Conservation (phyloP, 2,113 vertebrate genomes). For the Amazona vittata region DNA sequence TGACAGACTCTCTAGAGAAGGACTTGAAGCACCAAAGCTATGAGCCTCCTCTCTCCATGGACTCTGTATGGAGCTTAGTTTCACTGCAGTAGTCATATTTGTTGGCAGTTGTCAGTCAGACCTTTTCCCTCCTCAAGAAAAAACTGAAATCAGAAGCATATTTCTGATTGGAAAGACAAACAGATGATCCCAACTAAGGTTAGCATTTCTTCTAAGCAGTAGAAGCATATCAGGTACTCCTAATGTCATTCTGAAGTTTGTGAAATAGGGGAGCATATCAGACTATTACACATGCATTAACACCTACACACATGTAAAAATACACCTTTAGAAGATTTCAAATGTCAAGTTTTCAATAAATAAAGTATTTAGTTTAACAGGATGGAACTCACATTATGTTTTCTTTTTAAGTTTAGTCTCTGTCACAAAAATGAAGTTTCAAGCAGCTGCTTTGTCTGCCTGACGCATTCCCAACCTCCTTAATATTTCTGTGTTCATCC, state of each 20-base stretch:
- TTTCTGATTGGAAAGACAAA: not conserved
- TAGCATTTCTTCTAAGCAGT: not conserved
- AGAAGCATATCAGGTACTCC: not conserved
- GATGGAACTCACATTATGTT: not conserved
- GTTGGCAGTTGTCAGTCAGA: not conserved
- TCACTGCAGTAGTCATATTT: not conserved
- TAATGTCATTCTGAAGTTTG: not conserved
- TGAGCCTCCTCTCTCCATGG: not conserved
- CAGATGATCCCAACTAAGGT: not conserved
- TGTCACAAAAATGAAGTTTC: not conserved
- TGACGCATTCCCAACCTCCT: not conserved
- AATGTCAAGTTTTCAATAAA: conserved; percentile 2
- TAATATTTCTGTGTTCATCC: not conserved
- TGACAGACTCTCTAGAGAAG: not conserved
- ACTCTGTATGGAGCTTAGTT: not conserved
- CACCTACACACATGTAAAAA: not conserved
- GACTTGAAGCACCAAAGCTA: not conserved
- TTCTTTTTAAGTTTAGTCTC: not conserved
- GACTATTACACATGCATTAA: not conserved
- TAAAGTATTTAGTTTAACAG: not conserved
- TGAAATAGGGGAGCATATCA: not conserved
- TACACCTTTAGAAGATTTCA: not conserved
- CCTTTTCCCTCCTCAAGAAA: not conserved
- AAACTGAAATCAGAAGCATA: not conserved
- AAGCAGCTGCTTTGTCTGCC: conserved; percentile 3